Evolutionary conservation across 2,113 vertebrate genomes (phyloP).

Genomic region (Zosterops lateralis): DNA sequence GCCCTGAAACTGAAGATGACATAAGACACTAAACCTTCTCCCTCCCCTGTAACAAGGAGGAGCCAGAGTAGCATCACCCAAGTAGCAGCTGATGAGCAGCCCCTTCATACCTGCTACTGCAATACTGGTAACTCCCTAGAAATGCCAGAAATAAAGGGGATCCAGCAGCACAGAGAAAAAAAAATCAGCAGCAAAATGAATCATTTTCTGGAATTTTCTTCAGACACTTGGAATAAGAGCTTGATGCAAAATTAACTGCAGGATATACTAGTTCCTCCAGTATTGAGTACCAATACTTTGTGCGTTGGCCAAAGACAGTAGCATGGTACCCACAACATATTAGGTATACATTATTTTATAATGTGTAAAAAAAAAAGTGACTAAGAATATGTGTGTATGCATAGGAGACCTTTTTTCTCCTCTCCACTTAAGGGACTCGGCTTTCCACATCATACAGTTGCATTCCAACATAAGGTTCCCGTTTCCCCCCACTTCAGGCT

Average conservation of each 20-base stretch:
- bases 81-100: neutral
- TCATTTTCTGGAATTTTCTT: neutral
- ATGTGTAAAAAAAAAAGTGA: neutral
- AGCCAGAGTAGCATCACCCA: neutral
- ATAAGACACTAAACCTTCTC: neutral
- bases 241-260: neutral
- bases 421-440: neutral
- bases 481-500: neutral
- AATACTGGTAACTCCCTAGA: neutral
- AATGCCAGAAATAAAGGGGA: neutral
- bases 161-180: neutral
- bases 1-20: neutral
- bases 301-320: fast-evolving
- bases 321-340: neutral
- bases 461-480: neutral
- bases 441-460: neutral
- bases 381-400: neutral
- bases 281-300: neutral
- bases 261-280: neutral
- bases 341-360: neutral
- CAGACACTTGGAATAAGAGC: neutral
- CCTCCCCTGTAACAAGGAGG: neutral
- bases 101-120: neutral
- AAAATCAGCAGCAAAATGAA: neutral
- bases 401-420: neutral